phyloP scores from a whole-genome alignment of 2,797 vertebrate species.

The Enteromius unitaeniatus region DNA sequence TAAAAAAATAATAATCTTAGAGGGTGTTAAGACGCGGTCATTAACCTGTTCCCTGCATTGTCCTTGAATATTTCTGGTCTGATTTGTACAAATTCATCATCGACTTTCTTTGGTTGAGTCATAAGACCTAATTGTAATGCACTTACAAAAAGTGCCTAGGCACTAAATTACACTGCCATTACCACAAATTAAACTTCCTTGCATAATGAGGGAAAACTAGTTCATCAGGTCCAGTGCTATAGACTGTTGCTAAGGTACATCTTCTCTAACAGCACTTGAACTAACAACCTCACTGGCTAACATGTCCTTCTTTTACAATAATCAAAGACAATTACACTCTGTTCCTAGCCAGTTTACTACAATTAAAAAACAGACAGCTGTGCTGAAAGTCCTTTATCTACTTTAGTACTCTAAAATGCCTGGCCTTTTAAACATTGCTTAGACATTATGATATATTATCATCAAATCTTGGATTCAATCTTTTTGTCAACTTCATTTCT shows the following conservation, averaged over 20 bases:
- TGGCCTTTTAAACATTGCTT: background rate
- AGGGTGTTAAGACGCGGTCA: constrained; percentile 36
- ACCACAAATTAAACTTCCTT: constrained; percentile 38
- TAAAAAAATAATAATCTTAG: constrained; percentile 24
- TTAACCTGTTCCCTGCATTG: constrained; percentile 35
- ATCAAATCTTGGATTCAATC: background rate
- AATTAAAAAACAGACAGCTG: constrained; percentile 5
- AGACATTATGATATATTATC: background rate
- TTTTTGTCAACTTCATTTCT: background rate
- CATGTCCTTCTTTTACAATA: background rate
- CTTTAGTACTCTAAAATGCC: background rate
- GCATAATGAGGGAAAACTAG: constrained; percentile 31
- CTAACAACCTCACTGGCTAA: constrained; percentile 17
- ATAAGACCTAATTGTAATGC: constrained; percentile 37
- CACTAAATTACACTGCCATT: constrained; percentile 35
- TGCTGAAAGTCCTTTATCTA: background rate
- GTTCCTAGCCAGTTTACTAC: background rate
- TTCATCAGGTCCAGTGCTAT: constrained; percentile 23
- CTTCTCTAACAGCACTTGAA: background rate
- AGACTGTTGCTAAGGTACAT: constrained; percentile 4
- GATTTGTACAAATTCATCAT: constrained; percentile 44
- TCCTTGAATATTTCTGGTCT: constrained; percentile 37
- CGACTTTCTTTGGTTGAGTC: constrained; percentile 19
- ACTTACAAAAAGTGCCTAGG: constrained; percentile 24
- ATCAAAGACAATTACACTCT: background rate